Evolutionary conservation across 2,113 vertebrate species (phyloP).

Genomic region (Onychorhynchus coronatus): DNA sequence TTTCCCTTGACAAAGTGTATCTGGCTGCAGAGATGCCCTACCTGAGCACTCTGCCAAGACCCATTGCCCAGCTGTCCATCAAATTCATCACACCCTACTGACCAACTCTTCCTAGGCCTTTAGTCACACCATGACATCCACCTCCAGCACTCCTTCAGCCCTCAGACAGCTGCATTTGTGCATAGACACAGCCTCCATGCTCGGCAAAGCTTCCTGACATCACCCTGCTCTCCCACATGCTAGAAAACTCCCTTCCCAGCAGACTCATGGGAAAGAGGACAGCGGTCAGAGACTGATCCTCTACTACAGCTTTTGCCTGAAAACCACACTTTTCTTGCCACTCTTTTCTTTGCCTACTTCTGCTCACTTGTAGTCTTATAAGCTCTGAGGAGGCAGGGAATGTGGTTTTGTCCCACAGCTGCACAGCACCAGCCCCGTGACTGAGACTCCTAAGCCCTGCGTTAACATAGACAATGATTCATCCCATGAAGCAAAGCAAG

Average conservation of each 20-base stretch:
- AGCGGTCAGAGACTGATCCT: not conserved
- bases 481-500: not conserved
- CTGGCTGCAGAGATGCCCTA: not conserved
- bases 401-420: not conserved
- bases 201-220: accelerated
- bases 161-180: not conserved
- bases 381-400: not conserved
- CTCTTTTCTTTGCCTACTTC: not conserved
- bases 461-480: accelerated
- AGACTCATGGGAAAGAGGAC: not conserved
- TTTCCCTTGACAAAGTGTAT: not conserved
- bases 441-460: not conserved
- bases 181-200: accelerated
- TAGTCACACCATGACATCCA: accelerated
- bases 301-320: not conserved
- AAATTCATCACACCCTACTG: not conserved
- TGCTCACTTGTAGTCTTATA: not conserved
- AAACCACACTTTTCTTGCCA: not conserved
- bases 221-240: not conserved
- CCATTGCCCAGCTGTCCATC: not conserved
- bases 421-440: not conserved
- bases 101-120: not conserved
- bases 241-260: not conserved
- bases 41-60: not conserved
- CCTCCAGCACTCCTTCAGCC: not conserved